These are phyloP conservation scores for Listronotus bonariensis DNA, from an alignment of 1,140 invertebrate genomes.

Conservation along the genomic window DNA sequence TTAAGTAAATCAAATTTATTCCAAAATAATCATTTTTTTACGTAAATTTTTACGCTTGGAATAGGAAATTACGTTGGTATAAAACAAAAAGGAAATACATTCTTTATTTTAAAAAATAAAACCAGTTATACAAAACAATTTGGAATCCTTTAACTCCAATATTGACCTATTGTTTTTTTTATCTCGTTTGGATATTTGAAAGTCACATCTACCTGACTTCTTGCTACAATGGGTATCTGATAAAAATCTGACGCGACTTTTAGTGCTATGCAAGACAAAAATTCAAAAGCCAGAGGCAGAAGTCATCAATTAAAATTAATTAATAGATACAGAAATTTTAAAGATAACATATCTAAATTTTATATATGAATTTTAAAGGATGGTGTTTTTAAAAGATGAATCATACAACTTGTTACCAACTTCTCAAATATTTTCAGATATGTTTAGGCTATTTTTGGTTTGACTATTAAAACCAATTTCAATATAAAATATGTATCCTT, in stretches of 20 bases:
- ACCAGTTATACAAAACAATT: constrained; percentile 8
- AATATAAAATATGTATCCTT: no score
- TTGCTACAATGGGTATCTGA: constrained; percentile 8
- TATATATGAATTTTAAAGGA: constrained; percentile 2
- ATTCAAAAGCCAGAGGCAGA: constrained; percentile 8
- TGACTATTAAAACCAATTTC: no score
- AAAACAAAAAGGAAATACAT: no score
- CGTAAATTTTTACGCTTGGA: no score
- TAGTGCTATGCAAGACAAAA: constrained; percentile 5
- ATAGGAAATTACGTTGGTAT: no score
- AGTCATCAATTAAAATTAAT: constrained; percentile 31
- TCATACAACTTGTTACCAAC: not conserved
- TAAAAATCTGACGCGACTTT: constrained; percentile 23
- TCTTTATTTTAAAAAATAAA: no score
- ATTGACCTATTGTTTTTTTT: constrained; percentile 24
- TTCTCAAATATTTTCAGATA: not conserved
- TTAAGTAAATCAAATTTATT: no score
- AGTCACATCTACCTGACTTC: constrained; percentile 19
- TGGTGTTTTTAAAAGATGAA: not conserved
- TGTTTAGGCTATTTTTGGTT: not conserved
- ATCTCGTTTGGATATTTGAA: constrained; percentile 19
- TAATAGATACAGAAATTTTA: constrained; percentile 24
- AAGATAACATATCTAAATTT: constrained; percentile 18
- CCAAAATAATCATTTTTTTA: no score
- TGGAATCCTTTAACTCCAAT: constrained; percentile 8